Evolutionary conservation across 1,140 invertebrate genomes (phyloP), one percentile per base, ranked within the genome.

Genomic region (Panonychus citri): DNA sequence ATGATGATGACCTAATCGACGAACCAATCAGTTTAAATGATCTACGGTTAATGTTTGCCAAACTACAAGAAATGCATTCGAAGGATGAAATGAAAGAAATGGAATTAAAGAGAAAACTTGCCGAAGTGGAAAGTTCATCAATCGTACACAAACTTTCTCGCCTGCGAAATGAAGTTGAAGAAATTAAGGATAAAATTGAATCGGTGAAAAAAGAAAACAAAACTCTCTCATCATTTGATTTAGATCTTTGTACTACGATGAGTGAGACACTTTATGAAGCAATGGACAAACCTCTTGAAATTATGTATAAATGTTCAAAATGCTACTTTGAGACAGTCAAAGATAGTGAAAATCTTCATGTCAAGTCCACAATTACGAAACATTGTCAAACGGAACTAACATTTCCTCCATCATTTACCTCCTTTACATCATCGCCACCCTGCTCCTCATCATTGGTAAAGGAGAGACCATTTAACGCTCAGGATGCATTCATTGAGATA

Each of bases 131-230:
- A 12, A 12, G 5, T 34, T 34, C 30, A 5, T 34, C 30, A 34
- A 34, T 34, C 30, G 30, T 7, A 34, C 5, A 34, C 5, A 34
- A 34, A 34, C 5, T 12, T 5, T 5, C 5, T 91, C 66, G 91
- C 98, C 66, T 85, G 93, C 75, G 89, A 98, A 69, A 99, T 99
- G 73, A 79, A 91, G 62, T 79, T 97, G 62, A 97, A 91, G 65
- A 99, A 98, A 74, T 90, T 98, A 70, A 97, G 96, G 71, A 98
- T 99, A 77, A 98, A 94, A 75, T 77, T 97, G 73, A 94, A 99
- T 75, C 98, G 93, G 64, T 78, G 98, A 69, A 93, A 93, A 62
- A 88, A 95, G 74, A 77, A 96, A 95, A 73, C 90, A 95, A 78
- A 95, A 95, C 76, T 87, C 85, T 72, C 84, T 93, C 73, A 90